Percentiles rank a stretch among this genome's conserved stretches.
Evolutionary conservation across 2,888 invertebrate genomes (phyloP).

Genomic region (Sipha maydis): DNA sequence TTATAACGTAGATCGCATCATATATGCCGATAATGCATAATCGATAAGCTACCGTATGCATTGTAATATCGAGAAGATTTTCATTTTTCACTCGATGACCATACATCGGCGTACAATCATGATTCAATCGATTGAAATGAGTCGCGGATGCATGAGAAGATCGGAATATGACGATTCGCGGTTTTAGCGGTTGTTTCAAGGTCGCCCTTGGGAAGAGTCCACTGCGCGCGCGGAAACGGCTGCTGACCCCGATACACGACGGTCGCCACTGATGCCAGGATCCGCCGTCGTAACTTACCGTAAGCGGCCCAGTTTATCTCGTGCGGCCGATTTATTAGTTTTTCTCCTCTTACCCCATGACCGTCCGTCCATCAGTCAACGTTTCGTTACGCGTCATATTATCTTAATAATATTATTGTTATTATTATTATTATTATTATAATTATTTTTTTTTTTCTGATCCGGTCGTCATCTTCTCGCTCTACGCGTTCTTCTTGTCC

Average conservation of each 20-base stretch:
- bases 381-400: neutral
- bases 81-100: too few relatives aligned
- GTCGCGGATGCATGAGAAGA: neutral
- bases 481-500: neutral
- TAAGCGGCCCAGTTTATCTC: constrained; percentile 40
- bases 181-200: constrained; percentile 36
- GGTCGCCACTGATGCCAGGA: neutral
- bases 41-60: too few relatives aligned
- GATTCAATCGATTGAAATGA: neutral
- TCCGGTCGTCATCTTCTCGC: neutral
- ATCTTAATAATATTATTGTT: neutral
- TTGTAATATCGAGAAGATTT: too few relatives aligned
- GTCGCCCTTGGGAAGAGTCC: constrained; percentile 15
- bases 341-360: neutral
- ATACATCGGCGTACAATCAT: too few relatives aligned
- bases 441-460: neutral
- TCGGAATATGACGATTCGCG: neutral
- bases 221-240: constrained; percentile 1
- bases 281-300: constrained; percentile 38
- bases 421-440: neutral
- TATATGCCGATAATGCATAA: too few relatives aligned
- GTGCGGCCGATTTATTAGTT: neutral
- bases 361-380: neutral
- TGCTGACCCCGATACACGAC: constrained; percentile 29
- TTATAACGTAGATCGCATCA: too few relatives aligned